Evolutionary conservation across 2,113 vertebrate genomes (phyloP), one percentile per base, ranked within the genome.

Genomic region (Thamnophis sirtalis): DNA sequence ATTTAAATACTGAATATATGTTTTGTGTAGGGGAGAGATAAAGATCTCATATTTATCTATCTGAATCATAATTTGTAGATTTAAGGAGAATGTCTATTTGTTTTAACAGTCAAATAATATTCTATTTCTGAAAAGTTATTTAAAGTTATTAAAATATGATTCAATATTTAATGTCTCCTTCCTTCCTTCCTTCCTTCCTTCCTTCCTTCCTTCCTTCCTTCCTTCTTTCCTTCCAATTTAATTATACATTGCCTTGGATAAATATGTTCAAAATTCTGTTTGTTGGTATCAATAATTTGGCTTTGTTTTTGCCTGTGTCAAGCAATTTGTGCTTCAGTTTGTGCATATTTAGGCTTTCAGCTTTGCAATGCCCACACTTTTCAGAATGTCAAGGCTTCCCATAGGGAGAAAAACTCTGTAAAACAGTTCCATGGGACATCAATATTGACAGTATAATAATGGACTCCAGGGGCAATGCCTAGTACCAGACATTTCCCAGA

Each of bases 351-450:
- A 33, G 53, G 6, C 1, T 92, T 92, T 68, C 63, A 56, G 43
- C 17, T 89, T 54, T 33, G 15, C 49, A 53, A 38, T 4, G 60
- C 26, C 54, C 53, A 63, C 22, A 43, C 38, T 92, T 55, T 91
- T 88, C 28, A 26, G 88, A 87, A 84, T 92, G 68, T 92, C 68
- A 92, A 84, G 28, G 21, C 24, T 92, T 89, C 43, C 68, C 43
- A 24, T 80, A 28, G 68, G 28, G 28, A 53, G 48, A 89, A 26
- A 56, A 55, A 58, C 49, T 84, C 87, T 68, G 26, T 92, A 50
- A 89, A n/a, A 10, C 54, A 17, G 51, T 28, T 58, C 87, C 38
- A 28, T n/a, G 49, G 88, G 49, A 73, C 88, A 24, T 26, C 63
- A 80, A 51, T n/a, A 28, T 17, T 22, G 88, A 60, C 53, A 88